Evolutionary conservation across 2,797 vertebrate species (phyloP).

Genomic region (Gymnodraco acuticeps): DNA sequence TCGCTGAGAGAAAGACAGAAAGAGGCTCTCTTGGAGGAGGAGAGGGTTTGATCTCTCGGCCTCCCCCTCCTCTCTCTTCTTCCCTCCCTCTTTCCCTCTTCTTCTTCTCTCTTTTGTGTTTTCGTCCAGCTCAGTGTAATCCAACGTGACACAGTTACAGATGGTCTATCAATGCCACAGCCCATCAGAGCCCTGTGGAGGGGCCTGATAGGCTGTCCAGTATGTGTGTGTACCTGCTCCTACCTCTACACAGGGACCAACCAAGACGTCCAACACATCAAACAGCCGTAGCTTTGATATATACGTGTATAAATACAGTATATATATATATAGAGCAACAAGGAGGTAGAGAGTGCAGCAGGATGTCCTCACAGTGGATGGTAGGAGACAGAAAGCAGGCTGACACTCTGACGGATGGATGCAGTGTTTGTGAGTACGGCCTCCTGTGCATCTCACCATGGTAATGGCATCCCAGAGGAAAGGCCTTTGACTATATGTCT

Average conservation of each 20-base stretch:
- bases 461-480: conserved; percentile 71
- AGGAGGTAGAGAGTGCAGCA: conserved; percentile 1
- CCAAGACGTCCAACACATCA: conserved; percentile 47
- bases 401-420: conserved; percentile 74
- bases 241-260: conserved; percentile 58
- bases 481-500: conserved; percentile 59
- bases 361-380: conserved; percentile 31
- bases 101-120: conserved; percentile 77
- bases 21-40: conserved; percentile 72
- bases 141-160: conserved; percentile 90
- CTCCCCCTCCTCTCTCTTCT: conserved; percentile 47
- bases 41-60: conserved; percentile 82
- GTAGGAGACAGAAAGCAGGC: conserved; percentile 38
- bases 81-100: conserved; percentile 53
- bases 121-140: conserved; percentile 81
- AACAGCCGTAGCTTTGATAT: conserved; percentile 49
- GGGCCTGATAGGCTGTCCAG: conserved; percentile 82
- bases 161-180: conserved; percentile 90
- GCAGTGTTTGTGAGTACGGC: conserved; percentile 22
- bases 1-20: conserved; percentile 72
- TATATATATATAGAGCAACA: conserved; percentile 14
- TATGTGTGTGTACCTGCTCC: conserved; percentile 28
- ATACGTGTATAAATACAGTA: conserved; percentile 30
- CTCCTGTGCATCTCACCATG: conserved; percentile 53
- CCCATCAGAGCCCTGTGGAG: conserved; percentile 85